A percentile compares a stretch with the other conserved stretches of the same genome.
Evolutionary conservation across 2,888 invertebrate genomes (phyloP).

Genomic region (Meandrusa payeni): DNA sequence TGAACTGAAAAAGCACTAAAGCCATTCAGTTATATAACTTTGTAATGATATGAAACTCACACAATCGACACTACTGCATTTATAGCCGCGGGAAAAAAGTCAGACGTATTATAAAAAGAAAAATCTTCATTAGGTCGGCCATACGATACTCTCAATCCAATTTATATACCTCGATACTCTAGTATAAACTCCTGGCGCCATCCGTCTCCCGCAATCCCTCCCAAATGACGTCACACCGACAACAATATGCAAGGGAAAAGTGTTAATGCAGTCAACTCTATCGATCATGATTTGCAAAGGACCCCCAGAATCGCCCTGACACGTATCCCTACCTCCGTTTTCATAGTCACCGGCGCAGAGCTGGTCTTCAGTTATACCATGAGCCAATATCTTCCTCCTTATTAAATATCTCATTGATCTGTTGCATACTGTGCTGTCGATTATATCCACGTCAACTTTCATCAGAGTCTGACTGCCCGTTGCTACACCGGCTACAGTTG

Average conservation of each 20-base stretch:
- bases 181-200: conserved; percentile 77
- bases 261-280: conserved; percentile 54
- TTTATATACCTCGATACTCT: conserved; percentile 65
- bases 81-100: too few relatives aligned
- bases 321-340: conserved; percentile 68
- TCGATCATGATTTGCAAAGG: conserved; percentile 65
- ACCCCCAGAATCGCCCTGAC: conserved; percentile 75
- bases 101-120: too few relatives aligned
- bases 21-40: too few relatives aligned
- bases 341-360: conserved; percentile 72
- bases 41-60: too few relatives aligned
- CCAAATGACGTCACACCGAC: conserved; percentile 79
- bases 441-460: conserved; percentile 68
- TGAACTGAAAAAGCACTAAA: too few relatives aligned
- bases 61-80: too few relatives aligned
- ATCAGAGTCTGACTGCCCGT: conserved; percentile 67
- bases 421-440: conserved; percentile 55
- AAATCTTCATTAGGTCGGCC: conserved; percentile 57
- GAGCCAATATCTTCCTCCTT: conserved; percentile 48
- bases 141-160: conserved; percentile 75
- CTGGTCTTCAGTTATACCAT: conserved; percentile 59
- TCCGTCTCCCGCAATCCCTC: conserved; percentile 71
- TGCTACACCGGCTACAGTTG: conserved; percentile 62
- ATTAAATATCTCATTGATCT: conserved; percentile 61
- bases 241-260: conserved; percentile 65